Conservation (phyloP, 2,797 vertebrate genomes). For the Parauchenoglanis ngamensis region DNA sequence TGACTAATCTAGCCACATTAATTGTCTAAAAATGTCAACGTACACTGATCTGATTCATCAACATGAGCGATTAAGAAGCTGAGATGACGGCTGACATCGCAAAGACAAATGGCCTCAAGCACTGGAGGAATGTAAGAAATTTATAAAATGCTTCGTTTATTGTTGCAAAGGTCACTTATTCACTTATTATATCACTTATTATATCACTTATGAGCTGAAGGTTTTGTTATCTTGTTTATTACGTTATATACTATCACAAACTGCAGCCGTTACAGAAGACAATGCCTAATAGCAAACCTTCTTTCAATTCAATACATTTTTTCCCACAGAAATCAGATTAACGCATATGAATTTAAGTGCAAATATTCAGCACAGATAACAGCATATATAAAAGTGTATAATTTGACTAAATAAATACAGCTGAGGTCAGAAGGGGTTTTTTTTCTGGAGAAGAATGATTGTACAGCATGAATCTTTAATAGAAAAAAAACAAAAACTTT, state of each 20-base stretch:
- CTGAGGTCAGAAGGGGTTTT: too few species aligned
- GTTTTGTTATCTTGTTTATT: not conserved
- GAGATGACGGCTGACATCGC: constrained; percentile 11
- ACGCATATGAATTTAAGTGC: not conserved
- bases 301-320: not conserved
- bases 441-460: too few species aligned
- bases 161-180: constrained; percentile 18
- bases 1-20: constrained; percentile 25
- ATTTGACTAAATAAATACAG: not conserved
- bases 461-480: too few species aligned
- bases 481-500: too few species aligned
- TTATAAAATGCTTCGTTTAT: not conserved
- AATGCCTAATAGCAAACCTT: not conserved
- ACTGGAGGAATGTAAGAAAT: not conserved
- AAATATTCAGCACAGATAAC: not conserved
- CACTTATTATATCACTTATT: not conserved
- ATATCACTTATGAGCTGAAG: constrained; percentile 15
- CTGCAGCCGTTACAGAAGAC: not conserved
- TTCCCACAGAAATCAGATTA: not conserved
- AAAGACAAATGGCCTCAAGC: constrained; percentile 19
- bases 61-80: constrained; percentile 25
- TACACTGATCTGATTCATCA: constrained; percentile 31
- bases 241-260: not conserved
- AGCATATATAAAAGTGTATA: not conserved
- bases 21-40: constrained; percentile 35